phyloP scores from a whole-genome alignment of 2,888 invertebrate genomes.

The Acronicta psi region DNA sequence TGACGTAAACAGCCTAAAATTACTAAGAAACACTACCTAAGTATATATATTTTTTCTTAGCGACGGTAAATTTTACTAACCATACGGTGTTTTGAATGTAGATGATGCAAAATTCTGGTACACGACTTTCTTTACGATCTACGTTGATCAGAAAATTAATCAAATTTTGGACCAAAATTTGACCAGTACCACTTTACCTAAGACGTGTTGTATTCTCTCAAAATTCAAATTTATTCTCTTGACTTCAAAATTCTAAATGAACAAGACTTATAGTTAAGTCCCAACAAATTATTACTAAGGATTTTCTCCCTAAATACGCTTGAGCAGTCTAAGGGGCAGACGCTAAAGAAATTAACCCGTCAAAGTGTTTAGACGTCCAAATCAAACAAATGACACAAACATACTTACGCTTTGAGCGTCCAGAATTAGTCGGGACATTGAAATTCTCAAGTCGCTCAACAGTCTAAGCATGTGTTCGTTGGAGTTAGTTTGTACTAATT shows the following conservation, averaged over 20 bases:
- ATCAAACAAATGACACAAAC: slow-evolving; percentile 42
- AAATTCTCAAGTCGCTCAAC: slow-evolving; percentile 33
- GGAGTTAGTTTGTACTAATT: neutral
- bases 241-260: neutral
- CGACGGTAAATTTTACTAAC: too few species aligned
- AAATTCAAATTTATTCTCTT: neutral
- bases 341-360: slow-evolving; percentile 40
- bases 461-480: slow-evolving; percentile 15
- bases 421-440: slow-evolving; percentile 41
- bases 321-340: slow-evolving; percentile 12
- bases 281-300: slow-evolving; percentile 4
- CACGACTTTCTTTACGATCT: too few species aligned
- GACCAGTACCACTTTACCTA: too few species aligned
- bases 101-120: too few species aligned
- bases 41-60: too few species aligned
- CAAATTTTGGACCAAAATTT: too few species aligned
- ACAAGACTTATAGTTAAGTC: neutral
- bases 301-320: slow-evolving; percentile 23
- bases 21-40: too few species aligned
- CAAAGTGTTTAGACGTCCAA: slow-evolving; percentile 40
- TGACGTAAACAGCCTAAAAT: too few species aligned
- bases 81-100: too few species aligned
- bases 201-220: too few species aligned
- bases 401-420: slow-evolving; percentile 37
- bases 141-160: too few species aligned